Percentiles rank a stretch among this genome's conserved stretches.
phyloP scores from a whole-genome alignment of 2,888 invertebrate species.

The Biston stratarius region DNA sequence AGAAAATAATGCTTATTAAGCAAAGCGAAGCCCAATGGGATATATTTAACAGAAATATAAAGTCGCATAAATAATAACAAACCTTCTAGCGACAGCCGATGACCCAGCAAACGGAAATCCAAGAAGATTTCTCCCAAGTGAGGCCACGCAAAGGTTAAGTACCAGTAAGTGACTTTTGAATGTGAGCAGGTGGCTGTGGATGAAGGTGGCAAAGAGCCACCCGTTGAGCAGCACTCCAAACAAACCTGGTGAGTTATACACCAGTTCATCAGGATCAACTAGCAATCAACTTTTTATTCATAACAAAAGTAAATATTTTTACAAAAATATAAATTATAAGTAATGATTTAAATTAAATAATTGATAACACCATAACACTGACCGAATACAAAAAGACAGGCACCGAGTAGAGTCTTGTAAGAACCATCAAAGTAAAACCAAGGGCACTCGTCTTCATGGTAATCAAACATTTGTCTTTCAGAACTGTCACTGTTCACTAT shows the following conservation, averaged over 20 bases:
- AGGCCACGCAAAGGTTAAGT: constrained; percentile 83
- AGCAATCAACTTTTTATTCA: background rate
- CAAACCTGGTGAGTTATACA: constrained; percentile 70
- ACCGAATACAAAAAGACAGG: constrained; percentile 84
- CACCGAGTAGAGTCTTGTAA: constrained; percentile 82
- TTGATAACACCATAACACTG: constrained; percentile 52
- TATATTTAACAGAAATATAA: background rate
- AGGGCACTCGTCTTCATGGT: constrained; percentile 80
- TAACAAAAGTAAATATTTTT: too few species aligned
- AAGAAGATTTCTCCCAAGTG: constrained; percentile 81
- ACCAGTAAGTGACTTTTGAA: constrained; percentile 84
- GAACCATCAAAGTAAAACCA: constrained; percentile 85
- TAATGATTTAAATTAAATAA: too few species aligned
- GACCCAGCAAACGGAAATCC: constrained; percentile 85
- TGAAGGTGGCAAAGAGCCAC: constrained; percentile 85
- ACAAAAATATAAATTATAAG: too few species aligned
- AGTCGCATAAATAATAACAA: constrained; percentile 14
- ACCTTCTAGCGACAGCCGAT: constrained; percentile 84
- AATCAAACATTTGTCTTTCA: constrained; percentile 63
- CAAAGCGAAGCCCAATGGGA: background rate
- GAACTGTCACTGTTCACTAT: constrained; percentile 55
- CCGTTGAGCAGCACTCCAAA: constrained; percentile 85
- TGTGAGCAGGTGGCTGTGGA: constrained; percentile 83
- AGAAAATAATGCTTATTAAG: background rate
- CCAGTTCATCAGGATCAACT: background rate